Conservation (phyloP, 2,797 vertebrate genomes). For the Syncerus caffer region DNA sequence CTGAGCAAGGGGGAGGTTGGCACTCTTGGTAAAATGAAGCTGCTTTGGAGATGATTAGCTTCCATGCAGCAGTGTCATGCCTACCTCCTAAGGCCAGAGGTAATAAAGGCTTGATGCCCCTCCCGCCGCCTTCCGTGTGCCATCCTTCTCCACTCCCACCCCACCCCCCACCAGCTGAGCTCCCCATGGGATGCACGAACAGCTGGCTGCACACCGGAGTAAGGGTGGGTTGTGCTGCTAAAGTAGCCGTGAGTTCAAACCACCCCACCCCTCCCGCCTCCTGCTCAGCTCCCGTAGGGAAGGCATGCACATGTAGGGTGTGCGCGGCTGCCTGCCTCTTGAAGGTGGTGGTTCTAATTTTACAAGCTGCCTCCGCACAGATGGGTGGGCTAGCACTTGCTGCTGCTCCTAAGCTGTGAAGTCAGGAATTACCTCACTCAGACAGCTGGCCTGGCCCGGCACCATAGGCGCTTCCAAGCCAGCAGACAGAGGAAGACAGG, state of each 20-base stretch:
- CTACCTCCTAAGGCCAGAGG: not conserved
- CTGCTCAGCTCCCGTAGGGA: not conserved
- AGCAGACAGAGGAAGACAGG: not conserved
- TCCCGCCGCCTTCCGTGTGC: accelerated
- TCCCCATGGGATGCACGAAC: not conserved
- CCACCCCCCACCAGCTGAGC: not conserved
- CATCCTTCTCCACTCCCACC: not conserved
- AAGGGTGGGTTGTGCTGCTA: not conserved
- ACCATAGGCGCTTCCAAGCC: not conserved
- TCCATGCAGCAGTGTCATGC: accelerated
- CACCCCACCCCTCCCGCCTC: not conserved
- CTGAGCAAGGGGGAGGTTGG: not conserved
- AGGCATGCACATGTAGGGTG: accelerated
- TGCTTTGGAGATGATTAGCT: not conserved
- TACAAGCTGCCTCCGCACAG: not conserved
- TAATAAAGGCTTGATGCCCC: not conserved
- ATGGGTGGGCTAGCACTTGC: not conserved
- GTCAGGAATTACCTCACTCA: not conserved
- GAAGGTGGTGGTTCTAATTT: not conserved
- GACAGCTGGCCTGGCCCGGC: not conserved
- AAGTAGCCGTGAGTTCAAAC: not conserved
- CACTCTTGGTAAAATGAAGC: not conserved
- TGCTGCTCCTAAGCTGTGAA: not conserved
- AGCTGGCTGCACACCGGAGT: not conserved
- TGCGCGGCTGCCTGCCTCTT: not conserved